Evolutionary conservation across 1,140 invertebrate genomes (phyloP), one percentile per base, ranked within the genome.

Genomic region (Tetramorium parvispinum): DNA sequence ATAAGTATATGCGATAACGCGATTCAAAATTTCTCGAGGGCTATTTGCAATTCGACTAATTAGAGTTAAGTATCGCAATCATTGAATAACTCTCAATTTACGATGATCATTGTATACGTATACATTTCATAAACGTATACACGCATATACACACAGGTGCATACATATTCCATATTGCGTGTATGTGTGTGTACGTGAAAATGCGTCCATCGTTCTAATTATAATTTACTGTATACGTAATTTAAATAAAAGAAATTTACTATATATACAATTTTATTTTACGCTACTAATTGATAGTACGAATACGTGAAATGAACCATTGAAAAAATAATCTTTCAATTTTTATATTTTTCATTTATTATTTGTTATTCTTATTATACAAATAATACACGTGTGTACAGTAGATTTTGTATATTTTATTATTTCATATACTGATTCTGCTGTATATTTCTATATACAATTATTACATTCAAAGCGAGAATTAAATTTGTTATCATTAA

Each of bases 201-300:
- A 82, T 78, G 59, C 76, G 82, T 85, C 70, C 65, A 32, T 83
- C 70, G 68, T 70, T 79, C 57, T 88, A 86, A 76, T 78, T 87
- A 87, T 73, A 91, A 91, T 91, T 91, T 91, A 89, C 88, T 89
- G 86, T 91, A 91, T 82, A 61, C 73, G 89, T 91, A 89, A 92
- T 88, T 90, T 91, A 91, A 92, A 92, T 92, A 92, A 89, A 90
- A 91, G 18, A 85, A 85, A 87, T 91, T 91, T 87, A 77, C 66
- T 78, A 71, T 21, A n/a, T 75, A 71, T 24, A n/a, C n/a, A 61
- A 16, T 37, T 32, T 32, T 46, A 82, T 37, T 55, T 59, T 1
- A 49, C 32, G 11, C n/a, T 57, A 16, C 59, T 32, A 83, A 46
- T 6, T 55, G 37, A 21, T 24, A 18, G 18, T 1, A 40, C 21